phyloP scores from a whole-genome alignment of 2,888 invertebrate species.

The Mechanitis mazaeus region DNA sequence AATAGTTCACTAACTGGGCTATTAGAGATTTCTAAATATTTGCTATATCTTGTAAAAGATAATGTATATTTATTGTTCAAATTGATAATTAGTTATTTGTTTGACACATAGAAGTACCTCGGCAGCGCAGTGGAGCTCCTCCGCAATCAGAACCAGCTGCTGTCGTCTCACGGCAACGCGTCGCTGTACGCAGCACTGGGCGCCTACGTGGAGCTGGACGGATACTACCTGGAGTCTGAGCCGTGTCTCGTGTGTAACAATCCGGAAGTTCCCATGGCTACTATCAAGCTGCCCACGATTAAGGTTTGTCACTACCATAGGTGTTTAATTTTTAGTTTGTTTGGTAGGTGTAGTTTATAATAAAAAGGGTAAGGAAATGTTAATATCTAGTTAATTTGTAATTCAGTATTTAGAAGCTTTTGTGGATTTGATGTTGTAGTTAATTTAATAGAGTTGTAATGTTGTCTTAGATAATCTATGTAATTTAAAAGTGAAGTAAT shows the following conservation, averaged over 20 bases:
- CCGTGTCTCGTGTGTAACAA: constrained; percentile 99
- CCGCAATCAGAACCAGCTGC: constrained; percentile 90
- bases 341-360: not conserved
- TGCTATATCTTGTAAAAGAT: no score
- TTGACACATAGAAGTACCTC: constrained; percentile 81
- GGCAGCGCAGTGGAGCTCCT: constrained; percentile 91
- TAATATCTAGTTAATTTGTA: not conserved
- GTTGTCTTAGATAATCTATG: no score
- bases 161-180: constrained; percentile 95
- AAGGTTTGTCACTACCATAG: constrained; percentile 75
- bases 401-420: constrained; percentile 3
- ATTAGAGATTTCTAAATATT: no score
- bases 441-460: no score
- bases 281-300: constrained; percentile 93
- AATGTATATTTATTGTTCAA: no score
- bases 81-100: not conserved
- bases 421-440: not conserved
- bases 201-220: constrained; percentile 96
- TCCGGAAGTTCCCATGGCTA: constrained; percentile 94
- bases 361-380: not conserved
- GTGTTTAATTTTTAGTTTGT: not conserved
- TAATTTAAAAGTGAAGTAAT: no score
- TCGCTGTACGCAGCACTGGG: constrained; percentile 93
- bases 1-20: no score
- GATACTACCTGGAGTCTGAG: constrained; percentile 96